Percentiles rank a stretch among this genome's conserved stretches.
Evolutionary conservation across 2,113 vertebrate species (phyloP).

Genomic region (Vombatus ursinus): DNA sequence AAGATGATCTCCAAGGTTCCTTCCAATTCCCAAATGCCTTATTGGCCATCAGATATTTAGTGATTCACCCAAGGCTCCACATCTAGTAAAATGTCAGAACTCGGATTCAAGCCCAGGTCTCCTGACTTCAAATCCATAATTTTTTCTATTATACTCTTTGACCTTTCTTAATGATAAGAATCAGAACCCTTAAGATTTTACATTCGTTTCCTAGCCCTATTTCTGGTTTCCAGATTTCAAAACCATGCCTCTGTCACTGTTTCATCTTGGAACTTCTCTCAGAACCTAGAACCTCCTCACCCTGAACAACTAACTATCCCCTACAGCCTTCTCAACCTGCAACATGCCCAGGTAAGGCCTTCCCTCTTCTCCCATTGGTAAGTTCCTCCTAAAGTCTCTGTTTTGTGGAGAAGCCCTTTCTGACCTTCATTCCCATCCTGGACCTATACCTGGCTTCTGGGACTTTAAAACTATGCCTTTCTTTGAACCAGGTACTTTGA

Average conservation of each 20-base stretch:
- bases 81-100: background rate
- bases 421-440: background rate
- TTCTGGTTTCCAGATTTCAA: background rate
- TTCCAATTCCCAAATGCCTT: background rate
- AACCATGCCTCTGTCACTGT: background rate
- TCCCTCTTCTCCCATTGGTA: background rate
- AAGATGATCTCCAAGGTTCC: background rate
- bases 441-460: background rate
- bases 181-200: background rate
- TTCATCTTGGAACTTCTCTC: background rate
- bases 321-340: background rate
- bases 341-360: background rate
- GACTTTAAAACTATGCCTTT: background rate
- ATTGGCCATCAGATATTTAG: background rate
- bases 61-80: background rate
- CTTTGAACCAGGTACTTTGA: background rate
- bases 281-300: background rate
- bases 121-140: background rate
- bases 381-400: too few relatives aligned
- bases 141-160: background rate
- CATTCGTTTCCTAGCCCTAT: background rate
- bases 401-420: background rate
- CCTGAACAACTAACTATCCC: background rate
- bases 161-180: background rate
- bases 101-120: background rate